Evolutionary conservation across 2,113 vertebrate genomes (phyloP).

Genomic region (Sinocyclocheilus grahami): DNA sequence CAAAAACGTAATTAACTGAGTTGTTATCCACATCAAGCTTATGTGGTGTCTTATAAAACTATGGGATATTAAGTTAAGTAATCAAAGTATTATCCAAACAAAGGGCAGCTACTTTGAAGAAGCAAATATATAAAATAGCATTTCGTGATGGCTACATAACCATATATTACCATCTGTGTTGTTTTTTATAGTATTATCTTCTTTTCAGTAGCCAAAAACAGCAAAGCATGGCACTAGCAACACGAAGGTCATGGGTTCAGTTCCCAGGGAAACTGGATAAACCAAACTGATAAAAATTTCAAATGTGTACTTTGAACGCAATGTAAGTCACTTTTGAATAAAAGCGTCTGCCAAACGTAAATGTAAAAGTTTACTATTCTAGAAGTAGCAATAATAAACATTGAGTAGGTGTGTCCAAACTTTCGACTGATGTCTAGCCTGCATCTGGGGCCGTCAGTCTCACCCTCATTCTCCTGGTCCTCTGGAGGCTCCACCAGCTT

Average conservation of each 20-base stretch:
- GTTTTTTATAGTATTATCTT: not conserved
- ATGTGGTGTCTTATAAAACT: not conserved
- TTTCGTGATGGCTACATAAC: not conserved
- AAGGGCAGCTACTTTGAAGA: not conserved
- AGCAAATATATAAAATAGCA: not conserved
- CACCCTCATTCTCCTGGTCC: fast-evolving
- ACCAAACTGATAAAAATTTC: not conserved
- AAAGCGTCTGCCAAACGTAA: not conserved
- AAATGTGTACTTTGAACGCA: not conserved
- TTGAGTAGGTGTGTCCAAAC: not conserved
- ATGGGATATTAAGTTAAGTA: not conserved
- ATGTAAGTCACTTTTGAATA: not conserved
- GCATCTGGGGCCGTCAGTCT: fast-evolving
- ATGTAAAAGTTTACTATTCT: not conserved
- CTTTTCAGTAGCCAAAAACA: not conserved
- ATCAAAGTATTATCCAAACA: not conserved
- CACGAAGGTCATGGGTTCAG: not conserved
- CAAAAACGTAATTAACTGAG: not conserved
- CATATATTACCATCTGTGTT: not conserved
- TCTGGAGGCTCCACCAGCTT: fast-evolving
- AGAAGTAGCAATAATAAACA: not conserved
- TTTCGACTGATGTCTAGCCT: not conserved
- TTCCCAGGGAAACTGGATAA: not conserved
- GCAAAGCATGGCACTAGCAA: not conserved
- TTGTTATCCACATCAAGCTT: not conserved